Evolutionary conservation across 2,797 vertebrate species (phyloP).

Genomic region (Linurgus olivaceus): DNA sequence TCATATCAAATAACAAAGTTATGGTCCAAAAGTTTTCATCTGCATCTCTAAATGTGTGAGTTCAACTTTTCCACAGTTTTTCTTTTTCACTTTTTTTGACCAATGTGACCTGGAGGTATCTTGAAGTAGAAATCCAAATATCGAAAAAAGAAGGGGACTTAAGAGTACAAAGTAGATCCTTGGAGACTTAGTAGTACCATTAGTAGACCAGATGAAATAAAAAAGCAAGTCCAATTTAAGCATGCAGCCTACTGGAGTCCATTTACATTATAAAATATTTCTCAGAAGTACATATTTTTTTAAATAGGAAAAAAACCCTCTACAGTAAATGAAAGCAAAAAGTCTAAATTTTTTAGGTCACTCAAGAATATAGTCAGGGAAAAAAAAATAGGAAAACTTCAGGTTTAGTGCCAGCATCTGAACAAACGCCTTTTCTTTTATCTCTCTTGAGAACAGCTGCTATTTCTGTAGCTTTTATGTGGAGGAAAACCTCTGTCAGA

Average conservation of each 20-base stretch:
- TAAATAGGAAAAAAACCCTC: conserved; percentile 34
- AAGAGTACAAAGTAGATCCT: conserved; percentile 44
- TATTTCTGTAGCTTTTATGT: neutral
- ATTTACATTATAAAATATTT: conserved; percentile 71
- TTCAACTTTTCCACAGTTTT: neutral
- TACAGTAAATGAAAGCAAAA: conserved; percentile 16
- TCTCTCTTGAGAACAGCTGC: neutral
- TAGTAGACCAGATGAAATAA: conserved; percentile 60
- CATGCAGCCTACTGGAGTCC: conserved; percentile 44
- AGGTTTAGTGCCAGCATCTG: neutral
- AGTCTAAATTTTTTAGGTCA: conserved; percentile 15
- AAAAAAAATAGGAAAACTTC: neutral
- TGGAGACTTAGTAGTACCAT: conserved; percentile 67
- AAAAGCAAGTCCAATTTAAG: conserved; percentile 27
- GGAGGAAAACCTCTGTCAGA: neutral
- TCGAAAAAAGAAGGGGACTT: conserved; percentile 36
- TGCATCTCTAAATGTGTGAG: neutral
- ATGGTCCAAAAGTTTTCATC: neutral
- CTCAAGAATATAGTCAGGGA: neutral
- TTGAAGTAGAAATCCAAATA: conserved; percentile 56
- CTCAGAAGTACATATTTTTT: conserved; percentile 68
- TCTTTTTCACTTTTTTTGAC: neutral
- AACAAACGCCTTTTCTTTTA: neutral
- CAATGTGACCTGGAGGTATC: conserved; percentile 48
- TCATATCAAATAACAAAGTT: neutral